A percentile compares a stretch with the other conserved stretches of the same genome.
Conservation (phyloP, 2,888 invertebrate species). For the Mimachlamys varia region DNA sequence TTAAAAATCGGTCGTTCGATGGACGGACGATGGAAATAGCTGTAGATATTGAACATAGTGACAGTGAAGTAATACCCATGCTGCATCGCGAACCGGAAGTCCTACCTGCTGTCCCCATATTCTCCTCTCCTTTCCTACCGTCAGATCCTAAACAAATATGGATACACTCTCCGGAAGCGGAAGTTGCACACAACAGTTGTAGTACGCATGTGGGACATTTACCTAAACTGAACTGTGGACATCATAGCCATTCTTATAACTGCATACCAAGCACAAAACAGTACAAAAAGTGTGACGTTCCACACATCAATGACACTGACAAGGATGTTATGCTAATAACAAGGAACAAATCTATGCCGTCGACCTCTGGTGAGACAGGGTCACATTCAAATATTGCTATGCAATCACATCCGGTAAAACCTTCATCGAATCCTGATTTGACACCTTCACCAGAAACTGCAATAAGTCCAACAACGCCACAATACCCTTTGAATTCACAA, state of each 20-base stretch:
- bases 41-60: conserved; percentile 3
- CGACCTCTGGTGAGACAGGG: not conserved
- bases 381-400: not conserved
- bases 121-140: not conserved
- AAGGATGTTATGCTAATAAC: not conserved
- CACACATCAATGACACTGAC: not conserved
- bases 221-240: not conserved
- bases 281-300: not conserved
- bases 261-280: not conserved
- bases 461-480: not conserved
- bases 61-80: not conserved
- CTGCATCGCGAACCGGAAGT: not conserved
- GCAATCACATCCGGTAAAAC: not conserved
- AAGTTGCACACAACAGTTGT: not conserved
- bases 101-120: not conserved
- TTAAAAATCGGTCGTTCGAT: not conserved
- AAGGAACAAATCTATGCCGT: not conserved
- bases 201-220: not conserved
- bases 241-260: conserved; percentile 10
- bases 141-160: not conserved
- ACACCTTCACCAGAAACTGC: not conserved
- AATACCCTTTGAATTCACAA: not conserved
- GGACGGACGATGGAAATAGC: conserved; percentile 20
- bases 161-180: not conserved
- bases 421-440: not conserved